These are phyloP conservation scores for Colossoma macropomum DNA, from an alignment of 2,113 vertebrate species.

Conservation along the genomic window DNA sequence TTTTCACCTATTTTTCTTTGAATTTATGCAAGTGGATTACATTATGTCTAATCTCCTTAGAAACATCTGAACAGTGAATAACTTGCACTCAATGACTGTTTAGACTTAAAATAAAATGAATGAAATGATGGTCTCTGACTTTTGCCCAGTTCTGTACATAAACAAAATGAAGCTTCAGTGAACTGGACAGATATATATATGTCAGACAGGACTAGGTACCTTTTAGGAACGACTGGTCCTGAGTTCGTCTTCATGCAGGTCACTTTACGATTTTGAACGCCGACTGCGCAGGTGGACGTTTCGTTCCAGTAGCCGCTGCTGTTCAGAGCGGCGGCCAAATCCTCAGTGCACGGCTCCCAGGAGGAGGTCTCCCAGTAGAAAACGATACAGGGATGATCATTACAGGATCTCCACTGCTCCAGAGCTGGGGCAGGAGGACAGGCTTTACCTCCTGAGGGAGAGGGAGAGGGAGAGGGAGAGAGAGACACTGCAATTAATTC, in stretches of 20 bases:
- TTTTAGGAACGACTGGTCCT: slow-evolving; percentile 87
- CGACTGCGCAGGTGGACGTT: slow-evolving; percentile 80
- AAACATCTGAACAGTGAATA: no score
- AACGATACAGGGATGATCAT: slow-evolving; percentile 82
- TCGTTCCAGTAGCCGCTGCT: slow-evolving; percentile 70
- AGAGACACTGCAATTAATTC: background rate
- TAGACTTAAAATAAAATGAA: no score
- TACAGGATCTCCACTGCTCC: slow-evolving; percentile 88
- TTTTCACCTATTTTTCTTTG: no score
- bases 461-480: background rate
- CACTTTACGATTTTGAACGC: slow-evolving; percentile 86
- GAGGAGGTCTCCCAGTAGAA: slow-evolving; percentile 88
- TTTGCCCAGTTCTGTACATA: no score
- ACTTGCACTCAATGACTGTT: no score
- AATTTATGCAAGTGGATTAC: no score
- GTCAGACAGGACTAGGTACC: slow-evolving; percentile 69
- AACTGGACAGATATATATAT: no score
- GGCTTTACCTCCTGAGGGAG: slow-evolving; percentile 72
- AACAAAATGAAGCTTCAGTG: no score
- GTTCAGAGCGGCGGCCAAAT: slow-evolving; percentile 73
- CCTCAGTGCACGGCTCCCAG: slow-evolving; percentile 87
- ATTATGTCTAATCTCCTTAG: no score
- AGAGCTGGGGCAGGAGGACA: slow-evolving; percentile 85
- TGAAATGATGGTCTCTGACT: no score
- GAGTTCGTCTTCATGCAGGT: slow-evolving; percentile 84